Base-by-base conservation (phyloP, 1,140 invertebrate species). In the Condylostylus longicornis region DNA sequence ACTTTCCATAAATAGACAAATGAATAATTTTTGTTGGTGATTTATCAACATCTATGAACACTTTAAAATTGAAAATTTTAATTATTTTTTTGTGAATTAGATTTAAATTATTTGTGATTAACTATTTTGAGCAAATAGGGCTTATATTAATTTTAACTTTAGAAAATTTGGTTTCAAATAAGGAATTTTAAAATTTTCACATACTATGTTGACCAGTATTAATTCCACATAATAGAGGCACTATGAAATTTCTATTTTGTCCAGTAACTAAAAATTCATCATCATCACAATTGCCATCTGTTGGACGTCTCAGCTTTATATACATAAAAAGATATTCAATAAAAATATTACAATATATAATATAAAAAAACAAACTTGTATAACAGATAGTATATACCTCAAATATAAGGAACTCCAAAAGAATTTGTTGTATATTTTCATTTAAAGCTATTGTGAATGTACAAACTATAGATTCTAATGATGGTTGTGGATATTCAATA, bases 141-240 rank as follows among this genome's bases (percentile, higher is more conserved):
- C 7, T n/a, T 8, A 25, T 8, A 25, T 7, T 25, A 8, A 25
- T 25, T 7, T 8, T 8, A 25, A 7, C n/a, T 25, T 25, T 8
- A n/a, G 23, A 25, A 8, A 25, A 25, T 25, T 8, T 25, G 23
- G 23, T 25, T 8, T 8, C n/a, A 25, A 25, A 25, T 17, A 39
- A 18, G 18, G 0, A 10, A 8, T 22, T 6, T 2, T 28, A 21
- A 35, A 12, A 17, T 9, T 33, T 4, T 3, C 32, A 61, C 64
- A 66, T 62, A 84, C 80, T 57, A 49, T 82, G 79, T 55, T 80
- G 77, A 2, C 78, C 79, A 4, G 70, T 73, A 46, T 82, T 82
- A 21, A 74, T 68, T 18, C 81, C 81, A 55, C 81, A 84, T 14
- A 84, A 53, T 8, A 71, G 64, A 1, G 80, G 81, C 18, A 82